These are phyloP conservation scores for Paralvinella palmiformis DNA, from an alignment of 1,140 invertebrate species.

Conservation along the genomic window DNA sequence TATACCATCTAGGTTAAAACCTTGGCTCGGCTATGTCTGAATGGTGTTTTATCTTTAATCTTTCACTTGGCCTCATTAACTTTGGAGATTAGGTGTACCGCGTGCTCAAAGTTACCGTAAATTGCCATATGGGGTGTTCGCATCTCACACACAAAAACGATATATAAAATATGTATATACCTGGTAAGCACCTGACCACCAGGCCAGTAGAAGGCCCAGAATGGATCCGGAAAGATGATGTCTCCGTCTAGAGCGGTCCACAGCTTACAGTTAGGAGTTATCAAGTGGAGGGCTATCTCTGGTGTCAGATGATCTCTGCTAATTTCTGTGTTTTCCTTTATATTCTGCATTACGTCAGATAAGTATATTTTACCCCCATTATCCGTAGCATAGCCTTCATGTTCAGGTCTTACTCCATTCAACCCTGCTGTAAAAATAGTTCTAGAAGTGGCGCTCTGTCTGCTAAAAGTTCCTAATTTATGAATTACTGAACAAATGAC, in stretches of 20 bases:
- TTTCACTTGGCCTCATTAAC: no score
- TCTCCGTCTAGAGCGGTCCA: constrained; percentile 25
- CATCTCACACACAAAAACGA: neutral
- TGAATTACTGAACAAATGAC: no score
- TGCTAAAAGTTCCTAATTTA: no score
- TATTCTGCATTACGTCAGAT: constrained; percentile 11
- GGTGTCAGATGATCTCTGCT: constrained; percentile 35
- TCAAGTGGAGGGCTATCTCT: constrained; percentile 32
- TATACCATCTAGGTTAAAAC: no score
- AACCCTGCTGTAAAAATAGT: no score
- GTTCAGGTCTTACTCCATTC: no score
- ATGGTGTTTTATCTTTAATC: no score
- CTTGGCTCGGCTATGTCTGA: no score
- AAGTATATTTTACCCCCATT: no score
- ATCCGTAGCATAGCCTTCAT: no score
- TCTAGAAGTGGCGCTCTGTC: no score
- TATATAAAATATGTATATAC: constrained; percentile 22
- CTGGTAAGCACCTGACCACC: constrained; percentile 39
- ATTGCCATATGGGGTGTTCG: neutral
- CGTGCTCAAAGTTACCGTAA: neutral
- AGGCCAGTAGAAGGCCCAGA: constrained; percentile 45
- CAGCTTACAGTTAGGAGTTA: constrained; percentile 33
- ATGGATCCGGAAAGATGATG: constrained; percentile 34
- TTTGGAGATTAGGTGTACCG: no score
- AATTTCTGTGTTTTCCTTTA: constrained; percentile 27